These are phyloP conservation scores for Cherax destructor DNA, from an alignment of 1,140 invertebrate species.

Conservation along the genomic window DNA sequence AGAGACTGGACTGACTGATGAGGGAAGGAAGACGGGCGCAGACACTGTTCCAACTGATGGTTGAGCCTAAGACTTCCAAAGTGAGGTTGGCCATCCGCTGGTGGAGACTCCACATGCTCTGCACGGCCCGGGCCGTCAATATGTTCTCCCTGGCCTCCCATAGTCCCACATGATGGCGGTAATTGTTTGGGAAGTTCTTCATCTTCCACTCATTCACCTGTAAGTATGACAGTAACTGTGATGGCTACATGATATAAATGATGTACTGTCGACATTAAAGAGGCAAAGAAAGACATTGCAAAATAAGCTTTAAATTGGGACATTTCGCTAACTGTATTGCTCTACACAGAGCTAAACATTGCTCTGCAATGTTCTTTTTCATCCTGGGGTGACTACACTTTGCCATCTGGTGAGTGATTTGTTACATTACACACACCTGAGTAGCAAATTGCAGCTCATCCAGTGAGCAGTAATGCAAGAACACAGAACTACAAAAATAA, in stretches of 20 bases:
- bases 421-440: too few species aligned
- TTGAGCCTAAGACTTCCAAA: not conserved
- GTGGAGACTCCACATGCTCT: slow-evolving; percentile 16
- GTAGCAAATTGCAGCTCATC: too few species aligned
- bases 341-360: too few species aligned
- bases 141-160: slow-evolving; percentile 81
- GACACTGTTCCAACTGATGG: not conserved
- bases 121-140: slow-evolving; percentile 78
- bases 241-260: too few species aligned
- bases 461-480: too few species aligned
- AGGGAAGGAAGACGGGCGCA: slow-evolving; percentile 3
- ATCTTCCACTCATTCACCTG: slow-evolving; percentile 25
- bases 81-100: slow-evolving; percentile 14
- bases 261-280: too few species aligned
- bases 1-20: not conserved
- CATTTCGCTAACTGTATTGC: not conserved
- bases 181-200: not conserved
- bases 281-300: not conserved
- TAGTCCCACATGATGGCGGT: slow-evolving; percentile 78
- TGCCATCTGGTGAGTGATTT: too few species aligned
- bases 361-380: too few species aligned
- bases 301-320: not conserved
- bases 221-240: not conserved
- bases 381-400: too few species aligned
- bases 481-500: too few species aligned